Evolutionary conservation across 2,888 invertebrate species (phyloP).

Genomic region (Tanypteryx hageni): DNA sequence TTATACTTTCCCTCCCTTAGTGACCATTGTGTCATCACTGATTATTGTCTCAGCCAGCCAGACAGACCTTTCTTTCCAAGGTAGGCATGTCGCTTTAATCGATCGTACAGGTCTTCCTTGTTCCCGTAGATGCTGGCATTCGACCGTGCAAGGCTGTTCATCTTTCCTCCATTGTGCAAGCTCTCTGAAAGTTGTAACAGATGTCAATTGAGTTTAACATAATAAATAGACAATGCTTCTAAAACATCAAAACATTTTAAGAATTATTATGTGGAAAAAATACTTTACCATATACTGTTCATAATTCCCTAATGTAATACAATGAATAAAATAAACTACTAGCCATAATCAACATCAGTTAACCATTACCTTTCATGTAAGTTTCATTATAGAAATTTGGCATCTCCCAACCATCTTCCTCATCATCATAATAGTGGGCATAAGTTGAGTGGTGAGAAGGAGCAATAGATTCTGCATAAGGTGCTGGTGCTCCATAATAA

Average conservation of each 20-base stretch:
- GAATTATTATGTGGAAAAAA: too few relatives aligned
- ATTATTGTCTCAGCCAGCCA: constrained; percentile 34
- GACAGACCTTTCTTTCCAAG: constrained; percentile 93
- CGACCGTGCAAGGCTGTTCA: constrained; percentile 94
- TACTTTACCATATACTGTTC: too few relatives aligned
- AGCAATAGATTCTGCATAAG: constrained; percentile 96
- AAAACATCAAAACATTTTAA: too few relatives aligned
- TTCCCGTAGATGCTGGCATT: constrained; percentile 96
- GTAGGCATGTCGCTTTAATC: constrained; percentile 96
- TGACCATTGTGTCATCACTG: constrained; percentile 15
- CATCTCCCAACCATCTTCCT: constrained; percentile 98
- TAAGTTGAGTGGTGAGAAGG: constrained; percentile 97
- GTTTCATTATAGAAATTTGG: constrained; percentile 98
- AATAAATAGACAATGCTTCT: too few relatives aligned
- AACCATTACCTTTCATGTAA: constrained; percentile 89
- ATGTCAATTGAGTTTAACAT: neutral
- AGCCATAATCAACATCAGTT: neutral
- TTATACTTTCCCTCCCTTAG: neutral
- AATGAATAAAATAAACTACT: too few relatives aligned
- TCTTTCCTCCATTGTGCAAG: constrained; percentile 90
- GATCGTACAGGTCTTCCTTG: constrained; percentile 96
- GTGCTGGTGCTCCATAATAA: constrained; percentile 96
- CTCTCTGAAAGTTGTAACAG: constrained; percentile 76
- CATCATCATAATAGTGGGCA: constrained; percentile 96
- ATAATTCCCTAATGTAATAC: too few relatives aligned